These are phyloP conservation scores for Ceratoteleas bidentatus DNA, from an alignment of 1,140 invertebrate genomes.

Conservation along the genomic window DNA sequence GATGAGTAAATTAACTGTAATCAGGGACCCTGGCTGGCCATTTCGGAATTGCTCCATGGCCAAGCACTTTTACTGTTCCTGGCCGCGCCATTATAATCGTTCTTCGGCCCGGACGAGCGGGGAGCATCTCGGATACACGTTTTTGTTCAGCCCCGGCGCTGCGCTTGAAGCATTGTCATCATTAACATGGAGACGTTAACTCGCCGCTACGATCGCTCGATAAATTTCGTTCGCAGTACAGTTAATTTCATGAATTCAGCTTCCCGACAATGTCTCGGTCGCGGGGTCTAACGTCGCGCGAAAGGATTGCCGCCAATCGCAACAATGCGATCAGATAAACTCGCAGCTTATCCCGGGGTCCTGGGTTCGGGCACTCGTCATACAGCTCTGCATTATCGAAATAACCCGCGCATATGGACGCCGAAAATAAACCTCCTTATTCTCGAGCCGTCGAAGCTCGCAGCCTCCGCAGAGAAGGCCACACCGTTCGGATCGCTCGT, in stretches of 20 bases:
- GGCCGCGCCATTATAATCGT: slow-evolving; percentile 43
- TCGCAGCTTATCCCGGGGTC: slow-evolving; percentile 63
- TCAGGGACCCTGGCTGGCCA: slow-evolving; percentile 76
- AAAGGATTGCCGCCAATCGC: slow-evolving; percentile 2
- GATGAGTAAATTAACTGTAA: slow-evolving; percentile 80
- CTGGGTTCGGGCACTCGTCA: slow-evolving; percentile 47
- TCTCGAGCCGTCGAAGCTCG: slow-evolving; percentile 73
- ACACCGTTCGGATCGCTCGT: slow-evolving; percentile 51
- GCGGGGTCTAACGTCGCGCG: not conserved
- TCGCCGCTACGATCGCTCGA: not conserved
- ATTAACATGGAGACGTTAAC: slow-evolving; percentile 15
- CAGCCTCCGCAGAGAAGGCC: slow-evolving; percentile 33
- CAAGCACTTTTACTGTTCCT: slow-evolving; percentile 63
- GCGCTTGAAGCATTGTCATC: slow-evolving; percentile 28
- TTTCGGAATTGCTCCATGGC: slow-evolving; percentile 72
- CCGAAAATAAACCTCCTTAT: slow-evolving; percentile 81
- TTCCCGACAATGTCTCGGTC: not conserved
- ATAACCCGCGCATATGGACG: slow-evolving; percentile 80
- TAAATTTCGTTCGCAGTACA: slow-evolving; percentile 4
- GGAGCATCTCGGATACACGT: slow-evolving; percentile 31
- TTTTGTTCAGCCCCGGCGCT: slow-evolving; percentile 36
- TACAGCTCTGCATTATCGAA: slow-evolving; percentile 71
- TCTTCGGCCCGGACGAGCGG: slow-evolving; percentile 13
- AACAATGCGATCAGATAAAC: slow-evolving; percentile 36
- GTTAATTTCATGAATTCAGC: not conserved